Evolutionary conservation across 2,113 vertebrate species (phyloP), one percentile per base, ranked within the genome.

Genomic region (Thinocorus orbignyianus): DNA sequence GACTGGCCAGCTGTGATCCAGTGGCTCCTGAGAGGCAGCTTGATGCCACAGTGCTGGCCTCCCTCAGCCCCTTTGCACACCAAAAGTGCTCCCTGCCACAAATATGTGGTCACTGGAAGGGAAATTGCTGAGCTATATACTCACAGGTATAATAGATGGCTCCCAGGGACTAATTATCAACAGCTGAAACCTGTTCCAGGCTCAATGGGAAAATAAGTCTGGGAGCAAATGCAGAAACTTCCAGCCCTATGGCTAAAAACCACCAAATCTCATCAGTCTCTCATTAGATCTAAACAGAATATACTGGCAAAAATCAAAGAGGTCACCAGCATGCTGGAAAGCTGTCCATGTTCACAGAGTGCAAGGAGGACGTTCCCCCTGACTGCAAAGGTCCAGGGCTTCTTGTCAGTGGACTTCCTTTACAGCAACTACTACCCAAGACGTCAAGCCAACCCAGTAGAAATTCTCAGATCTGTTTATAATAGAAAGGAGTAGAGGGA

Each of bases 1-100:
- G 68, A 22, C n/a, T 10, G 11, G 13, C 44, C 4, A 1, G 3
- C 66, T 33, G 19, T 0, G 2, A 65, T 24, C 10, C 33, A n/a
- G 60, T 1, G 5, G 44, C 54, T 74, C n/a, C 35, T 0, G 5
- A 44, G 39, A n/a, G 18, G 44, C 44, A 42, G 19, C 8, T 30
- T 37, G 22, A 55, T 82, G 33, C 25, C 61, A 42, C 23, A 20
- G 62, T 2, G 10, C 24, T n/a, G 58, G 39, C 51, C 39, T 66
- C 51, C 42, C 39, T 18, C 51, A 48, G 49, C 28, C 37, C 55
- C 5, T 1, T 35, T 28, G 41, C 60, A 57, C n/a, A 31, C 33
- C 41, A 31, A 33, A 68, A 35, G 4, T 0, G 0, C 24, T 51
- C 19, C 51, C 33, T 51, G 23, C 46, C 55, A 70, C 66, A 70